These are phyloP conservation scores for Bathynomus jamesi DNA, from an alignment of 1,140 invertebrate species.

Conservation along the genomic window DNA sequence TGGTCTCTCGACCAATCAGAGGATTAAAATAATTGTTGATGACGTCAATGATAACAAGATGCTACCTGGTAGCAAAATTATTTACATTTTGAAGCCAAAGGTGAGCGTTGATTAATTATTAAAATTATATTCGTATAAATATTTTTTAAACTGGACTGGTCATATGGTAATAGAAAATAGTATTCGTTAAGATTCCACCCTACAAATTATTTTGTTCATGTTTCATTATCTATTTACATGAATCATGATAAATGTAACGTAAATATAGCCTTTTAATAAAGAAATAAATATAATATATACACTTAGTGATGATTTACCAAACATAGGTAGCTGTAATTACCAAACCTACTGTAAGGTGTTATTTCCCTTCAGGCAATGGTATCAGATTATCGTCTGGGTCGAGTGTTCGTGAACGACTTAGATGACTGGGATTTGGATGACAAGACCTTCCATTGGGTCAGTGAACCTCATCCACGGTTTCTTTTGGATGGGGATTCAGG, in stretches of 20 bases:
- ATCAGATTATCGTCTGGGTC: conserved; percentile 68
- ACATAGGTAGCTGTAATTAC: too few species aligned
- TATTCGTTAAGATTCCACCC: too few species aligned
- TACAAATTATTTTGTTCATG: too few species aligned
- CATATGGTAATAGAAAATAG: too few species aligned
- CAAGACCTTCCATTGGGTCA: conserved; percentile 75
- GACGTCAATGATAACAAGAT: neutral
- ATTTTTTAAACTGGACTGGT: too few species aligned
- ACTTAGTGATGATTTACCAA: too few species aligned
- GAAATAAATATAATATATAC: too few species aligned
- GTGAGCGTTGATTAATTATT: neutral
- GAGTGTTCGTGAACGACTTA: conserved; percentile 78
- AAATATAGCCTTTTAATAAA: too few species aligned
- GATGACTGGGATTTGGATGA: conserved; percentile 90
- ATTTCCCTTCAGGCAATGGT: conserved; percentile 67
- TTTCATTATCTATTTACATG: too few species aligned
- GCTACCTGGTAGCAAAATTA: neutral
- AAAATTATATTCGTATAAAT: too few species aligned
- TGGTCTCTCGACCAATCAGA: neutral
- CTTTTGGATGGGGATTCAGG: conserved; percentile 81
- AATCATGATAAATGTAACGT: too few species aligned
- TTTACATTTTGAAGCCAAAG: neutral
- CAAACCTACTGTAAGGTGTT: too few species aligned
- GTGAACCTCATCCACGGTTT: conserved; percentile 62
- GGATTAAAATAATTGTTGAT: neutral